phyloP scores from a whole-genome alignment of 2,888 invertebrate species.

The Furcula furcula region DNA sequence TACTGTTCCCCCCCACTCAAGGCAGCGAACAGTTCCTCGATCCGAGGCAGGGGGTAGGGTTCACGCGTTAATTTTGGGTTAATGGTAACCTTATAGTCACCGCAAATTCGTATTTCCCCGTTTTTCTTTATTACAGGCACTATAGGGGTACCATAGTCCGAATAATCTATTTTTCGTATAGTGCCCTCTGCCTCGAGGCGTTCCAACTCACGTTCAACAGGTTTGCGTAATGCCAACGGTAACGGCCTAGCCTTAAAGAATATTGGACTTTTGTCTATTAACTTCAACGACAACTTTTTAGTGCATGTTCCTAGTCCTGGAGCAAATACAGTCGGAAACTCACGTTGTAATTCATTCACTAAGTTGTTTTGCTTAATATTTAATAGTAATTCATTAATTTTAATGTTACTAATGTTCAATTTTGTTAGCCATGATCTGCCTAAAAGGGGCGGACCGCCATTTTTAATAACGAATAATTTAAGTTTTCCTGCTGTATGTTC shows the following conservation, averaged over 20 bases:
- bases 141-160: slow-evolving; percentile 31
- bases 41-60: slow-evolving; percentile 21
- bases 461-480: slow-evolving; percentile 5
- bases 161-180: slow-evolving; percentile 26
- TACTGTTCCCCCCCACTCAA: slow-evolving; percentile 18
- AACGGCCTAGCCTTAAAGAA: slow-evolving; percentile 17
- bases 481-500: neutral
- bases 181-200: slow-evolving; percentile 21
- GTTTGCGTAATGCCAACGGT: slow-evolving; percentile 23
- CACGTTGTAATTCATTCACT: neutral
- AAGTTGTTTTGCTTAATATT: neutral
- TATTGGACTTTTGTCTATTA: slow-evolving; percentile 4
- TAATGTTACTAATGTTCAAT: neutral
- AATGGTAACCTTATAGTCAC: slow-evolving; percentile 28
- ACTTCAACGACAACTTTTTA: slow-evolving; percentile 1
- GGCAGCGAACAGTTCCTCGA: slow-evolving; percentile 12
- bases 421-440: slow-evolving; percentile 7
- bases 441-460: slow-evolving; percentile 9
- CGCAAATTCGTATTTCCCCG: slow-evolving; percentile 20
- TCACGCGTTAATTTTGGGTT: slow-evolving; percentile 20
- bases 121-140: slow-evolving; percentile 22
- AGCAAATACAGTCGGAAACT: slow-evolving; percentile 7
- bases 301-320: slow-evolving; percentile 5
- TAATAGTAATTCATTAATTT: neutral
- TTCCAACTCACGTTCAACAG: slow-evolving; percentile 23